Evolutionary conservation across 1,140 invertebrate genomes (phyloP).

Genomic region (Ptiloglossa arizonensis): DNA sequence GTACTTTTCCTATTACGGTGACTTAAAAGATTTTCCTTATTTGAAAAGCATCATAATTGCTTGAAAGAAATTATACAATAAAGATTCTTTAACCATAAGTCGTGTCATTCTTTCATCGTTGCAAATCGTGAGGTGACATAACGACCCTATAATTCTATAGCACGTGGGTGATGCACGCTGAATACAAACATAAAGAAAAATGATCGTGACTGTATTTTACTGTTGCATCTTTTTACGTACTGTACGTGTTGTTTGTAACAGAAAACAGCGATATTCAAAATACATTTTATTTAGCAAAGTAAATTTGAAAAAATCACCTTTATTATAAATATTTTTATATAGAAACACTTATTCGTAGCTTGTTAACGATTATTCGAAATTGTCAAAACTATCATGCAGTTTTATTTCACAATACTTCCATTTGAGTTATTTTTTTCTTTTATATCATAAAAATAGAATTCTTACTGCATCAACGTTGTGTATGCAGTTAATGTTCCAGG

Average conservation of each 20-base stretch:
- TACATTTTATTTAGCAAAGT: background rate
- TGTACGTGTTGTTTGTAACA: background rate
- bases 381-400: background rate
- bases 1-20: background rate
- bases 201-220: background rate
- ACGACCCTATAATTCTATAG: slow-evolving; percentile 37
- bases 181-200: background rate
- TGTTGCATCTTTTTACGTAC: background rate
- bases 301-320: background rate
- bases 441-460: background rate
- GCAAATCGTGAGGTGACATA: slow-evolving; percentile 17
- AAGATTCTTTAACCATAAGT: background rate
- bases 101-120: slow-evolving; percentile 1
- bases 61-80: background rate
- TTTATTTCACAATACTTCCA: background rate
- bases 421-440: background rate
- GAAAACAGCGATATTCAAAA: background rate
- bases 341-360: background rate
- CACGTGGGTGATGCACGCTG: slow-evolving; percentile 24
- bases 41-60: background rate
- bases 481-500: background rate
- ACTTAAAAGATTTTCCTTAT: slow-evolving; percentile 4
- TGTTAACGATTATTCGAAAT: too few relatives aligned
- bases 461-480: background rate
- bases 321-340: background rate